Conservation (phyloP, 2,113 vertebrate species). For the Pseudolaguvia tuberculata region DNA sequence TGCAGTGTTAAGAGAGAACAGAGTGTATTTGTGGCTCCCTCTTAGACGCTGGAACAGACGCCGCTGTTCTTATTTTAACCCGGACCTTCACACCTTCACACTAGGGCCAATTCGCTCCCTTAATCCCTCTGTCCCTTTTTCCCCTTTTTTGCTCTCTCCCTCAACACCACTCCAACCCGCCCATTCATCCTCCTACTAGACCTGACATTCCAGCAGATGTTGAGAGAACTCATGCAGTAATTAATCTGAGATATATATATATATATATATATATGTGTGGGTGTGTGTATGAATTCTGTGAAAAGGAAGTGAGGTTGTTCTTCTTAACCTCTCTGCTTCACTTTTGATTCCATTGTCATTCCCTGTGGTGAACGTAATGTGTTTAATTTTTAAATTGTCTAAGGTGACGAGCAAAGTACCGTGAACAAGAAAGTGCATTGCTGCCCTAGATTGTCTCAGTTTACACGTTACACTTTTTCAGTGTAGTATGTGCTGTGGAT, state of each 20-base stretch:
- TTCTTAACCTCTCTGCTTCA: slow-evolving; percentile 14
- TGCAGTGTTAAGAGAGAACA: slow-evolving; percentile 44
- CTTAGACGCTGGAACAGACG: slow-evolving; percentile 39
- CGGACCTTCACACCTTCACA: slow-evolving; percentile 40
- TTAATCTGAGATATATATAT: slow-evolving; percentile 51
- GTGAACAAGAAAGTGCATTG: neutral
- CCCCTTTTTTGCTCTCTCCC: neutral
- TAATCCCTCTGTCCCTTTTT: slow-evolving; percentile 10
- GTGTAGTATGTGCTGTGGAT: slow-evolving; percentile 7
- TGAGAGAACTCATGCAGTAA: slow-evolving; percentile 56
- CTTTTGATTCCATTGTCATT: slow-evolving; percentile 30
- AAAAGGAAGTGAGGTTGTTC: neutral
- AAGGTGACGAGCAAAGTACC: neutral
- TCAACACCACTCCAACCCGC: neutral
- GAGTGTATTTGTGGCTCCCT: slow-evolving; percentile 43
- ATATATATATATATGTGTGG: slow-evolving; percentile 2
- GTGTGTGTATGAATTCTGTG: slow-evolving; percentile 4
- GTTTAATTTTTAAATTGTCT: slow-evolving; percentile 18
- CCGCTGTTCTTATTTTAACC: slow-evolving; percentile 54
- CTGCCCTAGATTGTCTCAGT: too few relatives aligned
- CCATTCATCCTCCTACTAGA: slow-evolving; percentile 17
- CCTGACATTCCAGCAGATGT: slow-evolving; percentile 60
- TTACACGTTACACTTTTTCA: too few relatives aligned
- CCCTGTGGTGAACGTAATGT: slow-evolving; percentile 33
- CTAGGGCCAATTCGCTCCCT: slow-evolving; percentile 25